These are phyloP conservation scores for Anthopleura xanthogrammica DNA, from an alignment of 92 coral and sea anemone genomes.

Conservation along the genomic window DNA sequence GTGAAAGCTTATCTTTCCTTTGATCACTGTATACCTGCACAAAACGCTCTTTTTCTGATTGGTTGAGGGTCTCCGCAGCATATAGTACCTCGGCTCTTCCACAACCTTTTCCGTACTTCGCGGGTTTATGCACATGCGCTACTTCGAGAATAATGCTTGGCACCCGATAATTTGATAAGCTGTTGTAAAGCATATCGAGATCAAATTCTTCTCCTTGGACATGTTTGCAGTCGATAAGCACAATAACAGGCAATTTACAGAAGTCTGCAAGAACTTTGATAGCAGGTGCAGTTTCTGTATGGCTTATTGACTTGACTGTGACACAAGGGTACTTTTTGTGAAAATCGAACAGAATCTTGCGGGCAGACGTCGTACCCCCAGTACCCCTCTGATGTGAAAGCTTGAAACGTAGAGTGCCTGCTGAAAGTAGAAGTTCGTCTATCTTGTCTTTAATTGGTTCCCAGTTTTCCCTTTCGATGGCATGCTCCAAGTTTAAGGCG, in stretches of 20 bases:
- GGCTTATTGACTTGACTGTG: slow-evolving; percentile 37
- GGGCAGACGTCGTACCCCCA: slow-evolving; percentile 64
- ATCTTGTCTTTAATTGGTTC: slow-evolving; percentile 24
- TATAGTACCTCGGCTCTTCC: background rate
- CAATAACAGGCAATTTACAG: slow-evolving; percentile 47
- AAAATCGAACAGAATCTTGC: slow-evolving; percentile 47
- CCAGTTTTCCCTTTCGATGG: slow-evolving; percentile 56
- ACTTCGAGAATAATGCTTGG: slow-evolving; percentile 53
- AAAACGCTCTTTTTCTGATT: slow-evolving; percentile 22
- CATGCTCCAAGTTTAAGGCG: slow-evolving; percentile 43
- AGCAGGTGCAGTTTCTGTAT: slow-evolving; percentile 44
- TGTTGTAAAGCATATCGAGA: slow-evolving; percentile 40
- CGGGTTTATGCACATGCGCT: slow-evolving; percentile 35
- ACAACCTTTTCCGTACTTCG: background rate
- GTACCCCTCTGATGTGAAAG: slow-evolving; percentile 62
- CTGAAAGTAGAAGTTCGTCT: slow-evolving; percentile 30
- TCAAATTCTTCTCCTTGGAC: slow-evolving; percentile 50
- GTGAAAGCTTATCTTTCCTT: slow-evolving; percentile 8
- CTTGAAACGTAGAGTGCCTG: slow-evolving; percentile 42
- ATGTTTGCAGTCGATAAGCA: slow-evolving; percentile 51
- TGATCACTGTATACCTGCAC: slow-evolving; percentile 29
- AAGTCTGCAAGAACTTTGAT: slow-evolving; percentile 47
- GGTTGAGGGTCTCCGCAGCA: slow-evolving; percentile 25
- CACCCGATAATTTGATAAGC: slow-evolving; percentile 53
- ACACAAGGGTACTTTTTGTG: slow-evolving; percentile 59